Evolutionary conservation across 2,797 vertebrate species (phyloP).

Genomic region (Sparidentex hasta): DNA sequence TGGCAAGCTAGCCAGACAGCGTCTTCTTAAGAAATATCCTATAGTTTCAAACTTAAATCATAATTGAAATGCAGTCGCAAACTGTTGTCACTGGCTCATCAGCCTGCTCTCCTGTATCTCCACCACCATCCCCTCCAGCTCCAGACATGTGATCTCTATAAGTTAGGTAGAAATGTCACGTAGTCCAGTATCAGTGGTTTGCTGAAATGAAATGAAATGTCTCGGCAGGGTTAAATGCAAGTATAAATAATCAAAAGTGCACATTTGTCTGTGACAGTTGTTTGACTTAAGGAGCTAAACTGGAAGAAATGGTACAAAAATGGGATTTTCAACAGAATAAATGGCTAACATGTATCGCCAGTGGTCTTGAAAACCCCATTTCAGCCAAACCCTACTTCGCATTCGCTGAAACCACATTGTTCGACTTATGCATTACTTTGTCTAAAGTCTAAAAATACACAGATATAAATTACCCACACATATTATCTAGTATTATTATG

Average conservation of each 20-base stretch:
- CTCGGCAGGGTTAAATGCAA: background rate
- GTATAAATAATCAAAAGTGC: background rate
- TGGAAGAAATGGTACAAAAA: background rate
- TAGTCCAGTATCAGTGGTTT: too few species aligned
- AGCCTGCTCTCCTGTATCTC: too few species aligned
- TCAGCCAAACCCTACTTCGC: background rate
- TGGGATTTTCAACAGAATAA: background rate
- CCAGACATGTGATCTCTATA: too few species aligned
- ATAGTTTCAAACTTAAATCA: too few species aligned
- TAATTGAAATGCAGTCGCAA: too few species aligned
- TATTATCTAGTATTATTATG: background rate
- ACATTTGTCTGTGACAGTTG: background rate
- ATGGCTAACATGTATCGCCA: background rate
- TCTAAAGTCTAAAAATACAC: conserved; percentile 26
- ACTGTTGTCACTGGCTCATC: too few species aligned
- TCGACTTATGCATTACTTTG: conserved; percentile 22
- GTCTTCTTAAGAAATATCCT: too few species aligned
- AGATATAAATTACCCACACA: conserved; percentile 36
- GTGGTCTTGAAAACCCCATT: conserved; percentile 20
- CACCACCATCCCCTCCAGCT: too few species aligned
- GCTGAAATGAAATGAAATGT: too few species aligned
- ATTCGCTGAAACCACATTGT: conserved; percentile 17
- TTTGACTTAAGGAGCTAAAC: too few species aligned
- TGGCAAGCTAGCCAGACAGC: too few species aligned
- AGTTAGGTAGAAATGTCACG: too few species aligned